A percentile compares a stretch with the other conserved stretches of the same genome.
These are phyloP conservation scores for Bolinopsis microptera DNA, from an alignment of 37 sponge, comb jelly and placozoan species.

Conservation along the genomic window DNA sequence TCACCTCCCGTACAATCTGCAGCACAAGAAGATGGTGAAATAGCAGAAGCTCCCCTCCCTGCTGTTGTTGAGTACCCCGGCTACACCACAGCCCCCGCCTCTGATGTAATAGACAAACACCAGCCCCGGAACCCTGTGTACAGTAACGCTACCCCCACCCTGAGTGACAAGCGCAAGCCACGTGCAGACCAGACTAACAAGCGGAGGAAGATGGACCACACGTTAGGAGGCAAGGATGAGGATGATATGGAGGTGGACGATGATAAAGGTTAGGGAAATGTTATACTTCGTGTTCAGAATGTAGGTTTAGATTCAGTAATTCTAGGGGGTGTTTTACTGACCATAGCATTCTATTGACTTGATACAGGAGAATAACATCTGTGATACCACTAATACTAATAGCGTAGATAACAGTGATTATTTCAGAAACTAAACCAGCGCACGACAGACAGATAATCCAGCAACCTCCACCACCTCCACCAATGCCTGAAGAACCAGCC, in stretches of 20 bases:
- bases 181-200: neutral
- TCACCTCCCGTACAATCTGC: no score
- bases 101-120: conserved; percentile 7
- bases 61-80: conserved; percentile 40
- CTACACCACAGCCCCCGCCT: conserved; percentile 1
- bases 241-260: conserved; percentile 54
- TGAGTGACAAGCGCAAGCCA: conserved; percentile 37
- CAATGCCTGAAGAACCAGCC: neutral
- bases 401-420: no score
- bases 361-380: no score
- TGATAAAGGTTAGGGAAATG: conserved; percentile 6
- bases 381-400: no score
- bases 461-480: conserved; percentile 6
- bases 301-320: no score
- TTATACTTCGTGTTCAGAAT: neutral
- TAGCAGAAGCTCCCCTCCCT: conserved; percentile 36
- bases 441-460: neutral
- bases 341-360: no score
- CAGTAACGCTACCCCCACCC: conserved; percentile 37
- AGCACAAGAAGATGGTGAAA: conserved; percentile 38
- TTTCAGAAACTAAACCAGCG: neutral
- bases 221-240: neutral
- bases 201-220: neutral
- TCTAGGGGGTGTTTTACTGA: no score
- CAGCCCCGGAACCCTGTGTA: neutral